Conservation (phyloP, 2,888 invertebrate species). For the Pachymerium ferrugineum region DNA sequence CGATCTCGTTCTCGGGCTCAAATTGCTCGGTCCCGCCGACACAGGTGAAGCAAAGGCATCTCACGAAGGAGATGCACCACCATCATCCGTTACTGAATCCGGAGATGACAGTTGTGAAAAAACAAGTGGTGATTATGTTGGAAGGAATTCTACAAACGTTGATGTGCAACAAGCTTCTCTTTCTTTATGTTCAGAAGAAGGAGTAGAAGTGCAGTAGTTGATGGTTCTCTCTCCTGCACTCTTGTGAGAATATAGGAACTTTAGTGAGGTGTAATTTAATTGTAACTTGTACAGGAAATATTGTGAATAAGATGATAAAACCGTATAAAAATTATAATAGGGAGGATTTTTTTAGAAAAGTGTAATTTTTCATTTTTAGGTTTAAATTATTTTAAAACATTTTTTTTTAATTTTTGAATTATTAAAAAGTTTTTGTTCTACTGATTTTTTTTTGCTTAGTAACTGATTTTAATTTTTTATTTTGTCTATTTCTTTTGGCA, state of each 20-base stretch:
- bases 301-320: conserved; percentile 23
- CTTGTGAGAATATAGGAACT: conserved; percentile 6
- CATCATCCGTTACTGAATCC: conserved; percentile 5
- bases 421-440: background rate
- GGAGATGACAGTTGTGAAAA: conserved; percentile 2
- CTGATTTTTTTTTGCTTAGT: background rate
- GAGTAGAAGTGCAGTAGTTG: background rate
- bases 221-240: background rate
- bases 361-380: background rate
- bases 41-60: background rate
- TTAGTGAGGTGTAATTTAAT: conserved; percentile 23
- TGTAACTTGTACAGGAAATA: conserved; percentile 25
- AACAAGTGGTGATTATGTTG: background rate
- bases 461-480: background rate
- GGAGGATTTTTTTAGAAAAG: conserved; percentile 18
- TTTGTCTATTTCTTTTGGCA: background rate
- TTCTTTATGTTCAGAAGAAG: background rate
- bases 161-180: background rate
- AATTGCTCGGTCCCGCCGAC: conserved; percentile 39
- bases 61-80: background rate
- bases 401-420: background rate
- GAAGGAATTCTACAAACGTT: background rate
- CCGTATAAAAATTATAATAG: conserved; percentile 15
- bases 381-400: background rate
- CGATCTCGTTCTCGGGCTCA: conserved; percentile 79